Percentiles rank a stretch among this genome's conserved stretches.
These are phyloP conservation scores for Crossaster papposus DNA, from an alignment of 53 echinoderm and acorn worm genomes.

Conservation along the genomic window DNA sequence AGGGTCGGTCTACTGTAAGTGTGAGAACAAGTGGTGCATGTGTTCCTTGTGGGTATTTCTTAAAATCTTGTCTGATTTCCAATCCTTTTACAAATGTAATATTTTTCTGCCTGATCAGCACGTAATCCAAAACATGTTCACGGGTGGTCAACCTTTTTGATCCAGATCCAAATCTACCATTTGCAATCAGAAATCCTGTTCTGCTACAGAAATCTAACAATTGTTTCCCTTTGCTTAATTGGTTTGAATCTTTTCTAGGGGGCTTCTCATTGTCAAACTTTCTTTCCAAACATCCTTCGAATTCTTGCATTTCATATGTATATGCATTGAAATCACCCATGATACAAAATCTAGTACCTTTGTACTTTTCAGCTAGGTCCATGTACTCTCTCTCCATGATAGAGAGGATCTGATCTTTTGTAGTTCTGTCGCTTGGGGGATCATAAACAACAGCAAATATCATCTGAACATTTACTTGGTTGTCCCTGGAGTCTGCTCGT, in stretches of 20 bases:
- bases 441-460: background rate
- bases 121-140: background rate
- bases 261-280: background rate
- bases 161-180: background rate
- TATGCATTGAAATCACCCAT: background rate
- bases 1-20: no score
- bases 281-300: background rate
- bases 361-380: background rate
- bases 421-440: background rate
- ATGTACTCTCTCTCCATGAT: slow-evolving; percentile 12
- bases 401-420: background rate
- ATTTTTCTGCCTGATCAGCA: background rate
- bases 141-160: background rate
- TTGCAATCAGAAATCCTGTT: background rate
- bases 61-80: background rate
- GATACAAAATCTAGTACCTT: background rate
- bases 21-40: background rate
- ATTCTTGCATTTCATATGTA: background rate
- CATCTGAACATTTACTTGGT: background rate
- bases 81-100: background rate
- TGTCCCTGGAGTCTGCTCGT: background rate
- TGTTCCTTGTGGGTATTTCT: background rate
- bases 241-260: background rate
- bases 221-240: background rate
- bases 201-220: background rate